Evolutionary conservation across 2,797 vertebrate species (phyloP).

Genomic region (Denticeps clupeoides): DNA sequence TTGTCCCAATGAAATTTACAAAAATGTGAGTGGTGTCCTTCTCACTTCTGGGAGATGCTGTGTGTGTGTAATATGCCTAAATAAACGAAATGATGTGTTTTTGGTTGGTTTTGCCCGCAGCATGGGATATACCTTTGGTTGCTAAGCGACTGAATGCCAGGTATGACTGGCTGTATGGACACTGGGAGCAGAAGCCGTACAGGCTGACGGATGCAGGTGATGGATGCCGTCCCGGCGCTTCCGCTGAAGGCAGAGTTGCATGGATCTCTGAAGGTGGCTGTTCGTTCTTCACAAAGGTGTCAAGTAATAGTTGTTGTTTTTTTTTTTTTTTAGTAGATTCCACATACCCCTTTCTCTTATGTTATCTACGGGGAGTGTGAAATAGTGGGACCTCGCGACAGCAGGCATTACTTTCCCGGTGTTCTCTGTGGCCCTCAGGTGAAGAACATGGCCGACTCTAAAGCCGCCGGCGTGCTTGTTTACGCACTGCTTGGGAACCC

Average conservation of each 20-base stretch:
- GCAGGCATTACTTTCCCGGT: no score
- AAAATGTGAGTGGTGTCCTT: no score
- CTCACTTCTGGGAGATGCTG: no score
- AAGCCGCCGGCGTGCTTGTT: slow-evolving; percentile 57
- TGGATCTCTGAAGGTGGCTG: slow-evolving; percentile 62
- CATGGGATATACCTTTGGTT: slow-evolving; percentile 47
- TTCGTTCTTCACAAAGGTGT: slow-evolving; percentile 65
- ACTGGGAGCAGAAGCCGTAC: slow-evolving; percentile 36
- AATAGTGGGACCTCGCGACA: no score
- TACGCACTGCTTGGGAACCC: slow-evolving; percentile 43
- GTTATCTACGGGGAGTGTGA: no score
- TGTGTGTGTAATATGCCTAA: no score
- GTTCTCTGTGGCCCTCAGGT: slow-evolving; percentile 51
- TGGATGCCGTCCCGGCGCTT: slow-evolving; percentile 41
- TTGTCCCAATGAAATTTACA: no score
- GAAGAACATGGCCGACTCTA: slow-evolving; percentile 54
- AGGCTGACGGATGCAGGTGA: slow-evolving; percentile 47
- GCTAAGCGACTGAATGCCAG: slow-evolving; percentile 57
- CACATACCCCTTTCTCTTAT: no score
- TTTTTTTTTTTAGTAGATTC: no score
- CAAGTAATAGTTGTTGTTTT: not conserved
- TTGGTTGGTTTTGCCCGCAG: slow-evolving; percentile 36
- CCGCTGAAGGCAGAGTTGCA: slow-evolving; percentile 46
- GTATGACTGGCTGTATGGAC: slow-evolving; percentile 57
- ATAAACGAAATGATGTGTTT: no score